Evolutionary conservation across 2,888 invertebrate genomes (phyloP), one percentile per base, ranked within the genome.

Genomic region (Sipha maydis): DNA sequence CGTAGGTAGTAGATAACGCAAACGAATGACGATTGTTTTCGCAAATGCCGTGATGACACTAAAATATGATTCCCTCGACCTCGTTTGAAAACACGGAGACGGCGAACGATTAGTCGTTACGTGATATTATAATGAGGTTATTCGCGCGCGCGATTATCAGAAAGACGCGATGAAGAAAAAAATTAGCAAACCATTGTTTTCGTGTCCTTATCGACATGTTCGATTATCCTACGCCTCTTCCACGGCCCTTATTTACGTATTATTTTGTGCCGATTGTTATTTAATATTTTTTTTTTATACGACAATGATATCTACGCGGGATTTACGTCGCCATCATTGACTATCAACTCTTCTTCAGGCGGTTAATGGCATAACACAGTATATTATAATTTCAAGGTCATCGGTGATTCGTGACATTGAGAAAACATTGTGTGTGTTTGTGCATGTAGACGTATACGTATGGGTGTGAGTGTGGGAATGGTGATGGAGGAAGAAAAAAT

Each of bases 331-430:
- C 31, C 69, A 8, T 69, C 69, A 0, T n/a, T 28, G 73, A 34
- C 34, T 8, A 8, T 9, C 21, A 56, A 28, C 69, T 69, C 28
- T 69, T 69, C 69, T 69, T 69, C 56, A n/a, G 14, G 34, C 67
- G 19, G 56, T 38, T 54, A 54, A 71, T 85, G 85, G 79, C 71
- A 79, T 86, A 86, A 86, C 71, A 38, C 17, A 25, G 25, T 38
- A 75, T 34, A 34, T 34, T 34, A 34, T 48, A n/a, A 7, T n/a
- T 14, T 67, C 85, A 86, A 86, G 85, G 85, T 86, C 85, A 54
- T 3, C 78, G 78, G 54, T 34, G 38, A 34, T 78, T 14, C 78
- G 78, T 86, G 85, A 79, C 85, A 86, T 86, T 86, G 85, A 85
- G 78, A 3, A 48, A 8, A 48, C 48, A 11, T 28, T 28, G 28